These are phyloP conservation scores for Oryctes rhinoceros DNA, from an alignment of 1,140 invertebrate species.

Conservation along the genomic window DNA sequence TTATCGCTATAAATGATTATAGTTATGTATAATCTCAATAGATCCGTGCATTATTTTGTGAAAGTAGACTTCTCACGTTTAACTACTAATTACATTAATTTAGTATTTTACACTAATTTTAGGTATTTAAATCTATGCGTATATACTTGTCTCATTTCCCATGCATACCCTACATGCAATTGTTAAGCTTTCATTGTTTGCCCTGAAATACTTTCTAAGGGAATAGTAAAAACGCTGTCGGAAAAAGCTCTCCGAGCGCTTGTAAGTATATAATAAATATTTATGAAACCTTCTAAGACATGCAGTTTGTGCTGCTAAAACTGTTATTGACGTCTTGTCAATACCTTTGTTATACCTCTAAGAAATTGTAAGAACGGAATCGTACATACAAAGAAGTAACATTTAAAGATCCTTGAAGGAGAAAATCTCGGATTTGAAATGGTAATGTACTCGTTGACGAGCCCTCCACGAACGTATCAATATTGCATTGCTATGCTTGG, in stretches of 20 bases:
- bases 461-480: not conserved
- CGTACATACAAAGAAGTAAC: not conserved
- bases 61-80: too few relatives aligned
- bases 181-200: too few relatives aligned
- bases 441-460: not conserved
- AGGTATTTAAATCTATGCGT: too few relatives aligned
- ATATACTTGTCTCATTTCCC: too few relatives aligned
- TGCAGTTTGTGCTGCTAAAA: not conserved
- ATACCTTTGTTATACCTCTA: conserved; percentile 24
- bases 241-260: not conserved
- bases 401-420: not conserved
- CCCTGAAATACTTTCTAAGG: too few relatives aligned
- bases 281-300: not conserved
- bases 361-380: not conserved
- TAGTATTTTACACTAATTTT: too few relatives aligned
- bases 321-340: conserved; percentile 27
- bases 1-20: too few relatives aligned
- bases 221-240: too few relatives aligned
- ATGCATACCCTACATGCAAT: too few relatives aligned
- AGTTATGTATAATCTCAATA: too few relatives aligned
- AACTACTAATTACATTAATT: too few relatives aligned
- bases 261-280: conserved; percentile 3
- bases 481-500: not conserved
- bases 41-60: too few relatives aligned
- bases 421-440: conserved; percentile 18